Evolutionary conservation across 1,140 invertebrate species (phyloP).

Genomic region (Magallana angulata): DNA sequence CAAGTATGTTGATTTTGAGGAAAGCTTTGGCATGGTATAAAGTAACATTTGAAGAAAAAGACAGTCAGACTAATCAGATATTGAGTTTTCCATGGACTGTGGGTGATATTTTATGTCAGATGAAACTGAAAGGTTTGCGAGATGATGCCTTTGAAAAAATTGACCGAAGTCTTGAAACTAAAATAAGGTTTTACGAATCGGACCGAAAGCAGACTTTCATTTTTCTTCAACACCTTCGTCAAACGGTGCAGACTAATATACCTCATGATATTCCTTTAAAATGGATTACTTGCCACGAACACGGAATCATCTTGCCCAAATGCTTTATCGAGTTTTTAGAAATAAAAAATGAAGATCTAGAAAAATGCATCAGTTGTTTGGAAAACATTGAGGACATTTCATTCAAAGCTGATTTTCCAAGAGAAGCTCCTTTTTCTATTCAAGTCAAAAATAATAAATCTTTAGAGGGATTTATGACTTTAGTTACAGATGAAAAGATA

Average conservation of each 20-base stretch:
- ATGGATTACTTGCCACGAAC: not conserved
- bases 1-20: not conserved
- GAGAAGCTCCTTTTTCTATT: not conserved
- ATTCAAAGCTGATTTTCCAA: not conserved
- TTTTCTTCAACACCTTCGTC: not conserved
- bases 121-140: not conserved
- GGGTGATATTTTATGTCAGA: not conserved
- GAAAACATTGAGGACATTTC: not conserved
- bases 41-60: not conserved
- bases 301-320: not conserved
- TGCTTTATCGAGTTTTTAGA: not conserved
- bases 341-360: not conserved
- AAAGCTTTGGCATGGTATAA: constrained; percentile 46
- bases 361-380: not conserved
- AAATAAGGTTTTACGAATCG: not conserved
- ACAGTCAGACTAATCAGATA: not conserved
- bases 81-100: constrained; percentile 45
- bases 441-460: not conserved
- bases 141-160: not conserved
- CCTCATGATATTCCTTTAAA: not conserved
- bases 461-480: not conserved
- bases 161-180: not conserved
- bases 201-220: not conserved
- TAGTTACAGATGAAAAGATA: not conserved
- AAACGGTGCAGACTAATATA: not conserved